These are phyloP conservation scores for Polyergus mexicanus DNA, from an alignment of 1,140 invertebrate genomes.

Conservation along the genomic window DNA sequence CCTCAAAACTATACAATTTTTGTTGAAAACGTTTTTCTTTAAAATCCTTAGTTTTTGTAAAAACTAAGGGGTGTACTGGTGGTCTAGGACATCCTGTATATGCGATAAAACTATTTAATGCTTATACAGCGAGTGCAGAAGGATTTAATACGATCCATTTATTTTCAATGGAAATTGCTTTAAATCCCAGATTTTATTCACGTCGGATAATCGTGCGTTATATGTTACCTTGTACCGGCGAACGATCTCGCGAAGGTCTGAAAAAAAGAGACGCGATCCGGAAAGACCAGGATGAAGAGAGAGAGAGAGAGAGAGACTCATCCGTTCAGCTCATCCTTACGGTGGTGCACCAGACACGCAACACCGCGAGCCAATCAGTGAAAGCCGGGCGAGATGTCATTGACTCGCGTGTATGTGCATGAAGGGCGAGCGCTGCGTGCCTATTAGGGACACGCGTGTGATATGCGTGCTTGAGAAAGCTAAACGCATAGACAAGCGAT, in stretches of 20 bases:
- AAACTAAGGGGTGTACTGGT: no score
- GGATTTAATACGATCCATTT: not conserved
- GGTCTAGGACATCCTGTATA: no score
- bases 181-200: conserved; percentile 1
- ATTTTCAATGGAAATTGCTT: conserved; percentile 11
- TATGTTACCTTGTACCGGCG: conserved; percentile 11
- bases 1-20: no score
- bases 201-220: conserved; percentile 25
- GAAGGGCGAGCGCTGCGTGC: conserved; percentile 1
- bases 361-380: conserved; percentile 56
- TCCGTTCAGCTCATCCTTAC: conserved; percentile 72
- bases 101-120: not conserved
- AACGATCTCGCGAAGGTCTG: not conserved
- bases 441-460: conserved; percentile 25
- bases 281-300: conserved; percentile 26
- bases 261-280: conserved; percentile 23
- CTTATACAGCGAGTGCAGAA: not conserved
- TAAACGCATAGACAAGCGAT: conserved; percentile 3
- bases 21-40: no score
- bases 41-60: no score
- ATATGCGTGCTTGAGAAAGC: not conserved
- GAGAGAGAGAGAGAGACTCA: conserved; percentile 69
- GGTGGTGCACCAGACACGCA: conserved; percentile 51
- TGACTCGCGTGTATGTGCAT: conserved; percentile 47
- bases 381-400: conserved; percentile 66